These are phyloP conservation scores for Tangara arthus DNA, from an alignment of 2,797 vertebrate species.

Conservation along the genomic window DNA sequence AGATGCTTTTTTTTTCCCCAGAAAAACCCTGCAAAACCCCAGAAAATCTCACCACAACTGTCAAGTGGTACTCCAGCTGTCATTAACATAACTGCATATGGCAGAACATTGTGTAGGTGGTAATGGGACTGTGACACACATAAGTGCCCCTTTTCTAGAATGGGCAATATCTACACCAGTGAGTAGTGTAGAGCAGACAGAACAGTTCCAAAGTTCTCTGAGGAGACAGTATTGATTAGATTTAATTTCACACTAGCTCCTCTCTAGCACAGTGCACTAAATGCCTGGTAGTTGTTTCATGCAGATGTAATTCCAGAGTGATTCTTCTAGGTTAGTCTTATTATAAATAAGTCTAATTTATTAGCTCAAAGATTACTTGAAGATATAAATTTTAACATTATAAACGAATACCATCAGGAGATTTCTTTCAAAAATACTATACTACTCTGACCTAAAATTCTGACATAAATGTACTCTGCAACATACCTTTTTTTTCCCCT, in stretches of 20 bases:
- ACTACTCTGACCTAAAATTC: background rate
- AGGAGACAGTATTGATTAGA: background rate
- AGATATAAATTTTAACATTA: background rate
- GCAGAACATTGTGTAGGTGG: background rate
- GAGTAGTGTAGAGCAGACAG: background rate
- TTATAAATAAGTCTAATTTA: background rate
- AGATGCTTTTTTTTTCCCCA: background rate
- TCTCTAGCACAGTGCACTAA: background rate
- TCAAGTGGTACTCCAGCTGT: background rate
- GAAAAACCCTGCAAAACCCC: fast-evolving
- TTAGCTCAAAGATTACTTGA: background rate
- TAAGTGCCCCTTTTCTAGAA: background rate
- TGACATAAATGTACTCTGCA: background rate
- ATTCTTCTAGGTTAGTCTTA: background rate
- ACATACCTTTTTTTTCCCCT: fast-evolving
- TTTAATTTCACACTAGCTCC: background rate
- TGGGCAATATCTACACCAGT: background rate
- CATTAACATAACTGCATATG: background rate
- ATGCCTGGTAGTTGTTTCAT: background rate
- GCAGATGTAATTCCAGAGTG: background rate
- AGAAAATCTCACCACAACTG: background rate
- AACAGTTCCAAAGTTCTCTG: background rate
- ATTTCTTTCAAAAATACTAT: background rate
- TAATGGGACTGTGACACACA: background rate
- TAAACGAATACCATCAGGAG: background rate